Conservation (phyloP, 2,797 vertebrate genomes). For the Artibeus lituratus region DNA sequence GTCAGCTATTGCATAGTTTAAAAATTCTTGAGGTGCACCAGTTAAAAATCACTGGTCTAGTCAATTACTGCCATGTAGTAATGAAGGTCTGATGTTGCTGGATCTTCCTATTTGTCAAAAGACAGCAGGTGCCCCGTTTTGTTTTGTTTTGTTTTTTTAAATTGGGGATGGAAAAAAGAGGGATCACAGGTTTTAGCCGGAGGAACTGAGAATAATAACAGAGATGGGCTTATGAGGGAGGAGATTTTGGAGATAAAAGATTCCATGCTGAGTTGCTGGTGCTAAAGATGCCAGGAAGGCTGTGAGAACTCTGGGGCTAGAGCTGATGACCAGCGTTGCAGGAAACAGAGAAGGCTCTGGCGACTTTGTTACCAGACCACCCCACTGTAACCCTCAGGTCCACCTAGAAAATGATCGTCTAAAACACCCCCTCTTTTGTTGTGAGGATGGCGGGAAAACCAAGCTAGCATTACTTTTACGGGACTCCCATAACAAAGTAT, state of each 20-base stretch:
- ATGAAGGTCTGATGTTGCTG: background rate
- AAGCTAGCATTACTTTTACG: background rate
- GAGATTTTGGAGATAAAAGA: background rate
- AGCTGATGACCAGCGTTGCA: background rate
- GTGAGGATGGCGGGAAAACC: background rate
- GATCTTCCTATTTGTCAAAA: background rate
- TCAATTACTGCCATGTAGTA: background rate
- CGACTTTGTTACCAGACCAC: background rate
- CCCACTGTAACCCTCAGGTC: background rate
- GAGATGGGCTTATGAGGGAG: background rate
- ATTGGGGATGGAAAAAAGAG: background rate
- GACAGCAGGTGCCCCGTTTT: background rate
- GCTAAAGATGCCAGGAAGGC: background rate
- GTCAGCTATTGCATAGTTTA: background rate
- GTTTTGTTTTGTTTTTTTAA: background rate
- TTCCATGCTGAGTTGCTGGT: background rate
- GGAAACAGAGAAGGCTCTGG: background rate
- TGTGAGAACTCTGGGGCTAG: background rate
- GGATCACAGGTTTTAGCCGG: background rate
- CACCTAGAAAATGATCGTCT: background rate
- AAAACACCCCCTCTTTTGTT: background rate
- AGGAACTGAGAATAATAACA: background rate
- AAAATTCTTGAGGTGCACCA: background rate
- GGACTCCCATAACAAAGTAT: fast-evolving
- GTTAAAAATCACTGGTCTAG: background rate